Conservation (phyloP, 2,888 invertebrate species). For the Calephelis perditalis region DNA sequence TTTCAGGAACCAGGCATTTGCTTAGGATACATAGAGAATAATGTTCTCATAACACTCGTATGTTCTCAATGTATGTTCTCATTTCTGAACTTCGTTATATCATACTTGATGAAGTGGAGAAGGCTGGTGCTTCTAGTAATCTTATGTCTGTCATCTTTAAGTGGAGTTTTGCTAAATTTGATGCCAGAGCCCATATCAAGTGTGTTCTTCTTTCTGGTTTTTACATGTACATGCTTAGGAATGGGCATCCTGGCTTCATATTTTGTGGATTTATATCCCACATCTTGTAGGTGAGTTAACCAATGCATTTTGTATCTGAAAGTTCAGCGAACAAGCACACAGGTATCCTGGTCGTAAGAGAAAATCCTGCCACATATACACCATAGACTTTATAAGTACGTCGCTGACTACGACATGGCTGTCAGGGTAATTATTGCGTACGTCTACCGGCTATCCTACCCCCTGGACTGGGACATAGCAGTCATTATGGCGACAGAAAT, state of each 20-base stretch:
- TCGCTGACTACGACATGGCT: too few species aligned
- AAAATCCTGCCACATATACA: too few species aligned
- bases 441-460: too few species aligned
- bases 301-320: too few species aligned
- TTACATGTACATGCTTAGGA: conserved; percentile 61
- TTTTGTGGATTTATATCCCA: conserved; percentile 66
- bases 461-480: too few species aligned
- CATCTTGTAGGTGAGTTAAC: conserved; percentile 54
- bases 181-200: conserved; percentile 64
- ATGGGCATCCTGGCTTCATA: conserved; percentile 69
- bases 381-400: too few species aligned
- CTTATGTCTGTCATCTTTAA: conserved; percentile 72
- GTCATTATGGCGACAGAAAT: too few species aligned
- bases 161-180: conserved; percentile 61
- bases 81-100: conserved; percentile 76
- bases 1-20: conserved; percentile 64
- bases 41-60: conserved; percentile 81
- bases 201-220: conserved; percentile 57
- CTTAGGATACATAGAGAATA: conserved; percentile 71
- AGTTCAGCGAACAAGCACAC: not conserved
- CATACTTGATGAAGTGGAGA: conserved; percentile 75
- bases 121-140: conserved; percentile 67
- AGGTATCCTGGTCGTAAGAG: too few species aligned
- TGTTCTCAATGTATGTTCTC: conserved; percentile 80
- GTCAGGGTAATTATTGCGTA: too few species aligned